Percentiles rank a stretch among this genome's conserved stretches.
Conservation (phyloP, 2,797 vertebrate genomes). For the Ceyx erithaca region DNA sequence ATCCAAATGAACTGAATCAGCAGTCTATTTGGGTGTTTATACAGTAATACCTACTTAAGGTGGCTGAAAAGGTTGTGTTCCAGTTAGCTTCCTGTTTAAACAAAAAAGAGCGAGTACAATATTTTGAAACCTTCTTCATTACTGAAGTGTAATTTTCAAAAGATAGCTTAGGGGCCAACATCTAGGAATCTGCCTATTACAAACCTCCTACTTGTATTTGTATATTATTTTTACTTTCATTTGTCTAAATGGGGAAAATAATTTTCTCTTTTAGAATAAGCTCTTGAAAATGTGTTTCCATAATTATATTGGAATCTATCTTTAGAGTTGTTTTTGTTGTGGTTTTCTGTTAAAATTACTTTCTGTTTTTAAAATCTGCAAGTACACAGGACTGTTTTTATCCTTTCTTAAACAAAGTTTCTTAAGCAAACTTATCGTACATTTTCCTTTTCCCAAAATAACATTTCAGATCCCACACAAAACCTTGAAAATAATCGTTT, state of each 20-base stretch:
- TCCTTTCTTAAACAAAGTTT: conserved; percentile 72
- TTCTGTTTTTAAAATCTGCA: conserved; percentile 75
- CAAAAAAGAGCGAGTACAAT: background rate
- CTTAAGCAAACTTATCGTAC: conserved; percentile 75
- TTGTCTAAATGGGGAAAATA: conserved; percentile 70
- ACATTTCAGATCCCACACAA: conserved; percentile 68
- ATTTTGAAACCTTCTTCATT: background rate
- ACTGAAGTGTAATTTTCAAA: background rate
- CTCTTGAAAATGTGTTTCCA: conserved; percentile 69
- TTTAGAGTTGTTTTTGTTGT: conserved; percentile 80
- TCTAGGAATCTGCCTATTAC: background rate
- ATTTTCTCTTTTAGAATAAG: conserved; percentile 70
- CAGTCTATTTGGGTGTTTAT: background rate
- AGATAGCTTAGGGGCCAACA: background rate
- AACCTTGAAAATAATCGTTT: conserved; percentile 69
- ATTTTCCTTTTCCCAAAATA: conserved; percentile 78
- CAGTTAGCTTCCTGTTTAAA: background rate
- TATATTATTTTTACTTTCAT: conserved; percentile 52
- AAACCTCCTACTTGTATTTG: conserved; percentile 51
- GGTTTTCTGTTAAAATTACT: conserved; percentile 75
- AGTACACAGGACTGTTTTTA: conserved; percentile 73
- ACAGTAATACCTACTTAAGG: background rate
- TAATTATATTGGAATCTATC: conserved; percentile 74
- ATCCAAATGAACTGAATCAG: background rate
- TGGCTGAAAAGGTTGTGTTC: conserved; percentile 12